These are phyloP conservation scores for Decapterus maruadsi DNA, from an alignment of 2,797 vertebrate species.

Conservation along the genomic window DNA sequence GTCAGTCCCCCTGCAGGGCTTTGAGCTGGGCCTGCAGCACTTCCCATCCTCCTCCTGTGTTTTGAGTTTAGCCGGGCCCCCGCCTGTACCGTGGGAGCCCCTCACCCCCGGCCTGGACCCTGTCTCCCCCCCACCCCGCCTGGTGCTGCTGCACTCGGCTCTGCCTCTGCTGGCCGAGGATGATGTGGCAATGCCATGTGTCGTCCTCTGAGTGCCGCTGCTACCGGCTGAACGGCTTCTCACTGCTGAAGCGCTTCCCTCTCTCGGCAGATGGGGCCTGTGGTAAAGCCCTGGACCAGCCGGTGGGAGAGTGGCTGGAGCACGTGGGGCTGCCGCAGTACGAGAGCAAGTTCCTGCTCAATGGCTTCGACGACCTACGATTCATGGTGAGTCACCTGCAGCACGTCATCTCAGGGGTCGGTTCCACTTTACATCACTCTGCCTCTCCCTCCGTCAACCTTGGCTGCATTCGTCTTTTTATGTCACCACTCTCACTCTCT, in stretches of 20 bases:
- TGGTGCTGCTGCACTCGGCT: constrained; percentile 87
- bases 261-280: constrained; percentile 91
- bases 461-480: constrained; percentile 59
- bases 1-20: constrained; percentile 72
- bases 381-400: constrained; percentile 95
- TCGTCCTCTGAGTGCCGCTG: constrained; percentile 99
- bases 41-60: constrained; percentile 75
- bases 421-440: constrained; percentile 66
- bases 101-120: constrained; percentile 81
- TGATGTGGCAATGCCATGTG: constrained; percentile 99
- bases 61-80: constrained; percentile 79
- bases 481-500: constrained; percentile 55
- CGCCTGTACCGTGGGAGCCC: constrained; percentile 80
- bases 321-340: constrained; percentile 96
- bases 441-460: constrained; percentile 37
- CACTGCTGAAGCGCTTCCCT: constrained; percentile 97
- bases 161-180: constrained; percentile 88
- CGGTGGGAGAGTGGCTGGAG: constrained; percentile 98
- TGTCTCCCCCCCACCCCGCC: constrained; percentile 83
- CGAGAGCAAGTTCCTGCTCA: constrained; percentile 97
- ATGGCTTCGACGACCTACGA: constrained; percentile 97
- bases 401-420: constrained; percentile 64
- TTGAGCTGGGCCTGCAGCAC: constrained; percentile 72
- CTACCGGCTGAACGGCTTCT: constrained; percentile 97
- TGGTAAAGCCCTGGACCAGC: constrained; percentile 92